Evolutionary conservation across 1,140 invertebrate species (phyloP), one percentile per base, ranked within the genome.

Genomic region (Teleopsis dalmanni): DNA sequence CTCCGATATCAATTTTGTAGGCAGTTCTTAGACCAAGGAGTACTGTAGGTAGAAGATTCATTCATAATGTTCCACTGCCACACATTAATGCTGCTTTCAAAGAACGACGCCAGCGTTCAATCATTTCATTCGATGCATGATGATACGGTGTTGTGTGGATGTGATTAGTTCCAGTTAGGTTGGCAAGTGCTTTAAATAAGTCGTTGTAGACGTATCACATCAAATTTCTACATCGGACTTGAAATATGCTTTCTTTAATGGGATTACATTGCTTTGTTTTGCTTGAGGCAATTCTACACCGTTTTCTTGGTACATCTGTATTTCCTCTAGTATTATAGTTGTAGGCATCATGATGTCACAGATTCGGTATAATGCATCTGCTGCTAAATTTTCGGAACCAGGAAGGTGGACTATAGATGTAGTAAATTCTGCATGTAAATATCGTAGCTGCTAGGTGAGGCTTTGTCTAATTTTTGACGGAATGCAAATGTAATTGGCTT

Each of bases 361-460:
- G n/a, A 8, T 14, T 3, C 41, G 22, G 5, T 18, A 26, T 3
- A 26, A 26, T 9, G 13, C 26, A 4, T 29, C 22, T 14, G 16
- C 23, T n/a, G 65, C 55, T 0, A 57, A 35, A 40, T 75, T 74
- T 4, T 60, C 43, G 0, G 49, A 34, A 6, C 72, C 71, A 0
- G 53, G 14, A 9, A 74, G 53, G 47, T 73, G 55, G 7, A 43
- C 16, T 27, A 74, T 68, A 18, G 66, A 48, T 0, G 60, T 68
- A 0, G 62, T 61, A 45, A 67, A 72, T 52, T 73, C 63, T 0
- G 56, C 45, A 38, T 72, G 58, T 0, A 75, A 44, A n/a, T 74
- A 60, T 18, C 46, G 49, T 31, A 56, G 57, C 50, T 57, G 62
- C n/a, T 59, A 10, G 56, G 56, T 10, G 55, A 52, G 7, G 57